Conservation (phyloP, 2,113 vertebrate species). For the Jacana jacana region DNA sequence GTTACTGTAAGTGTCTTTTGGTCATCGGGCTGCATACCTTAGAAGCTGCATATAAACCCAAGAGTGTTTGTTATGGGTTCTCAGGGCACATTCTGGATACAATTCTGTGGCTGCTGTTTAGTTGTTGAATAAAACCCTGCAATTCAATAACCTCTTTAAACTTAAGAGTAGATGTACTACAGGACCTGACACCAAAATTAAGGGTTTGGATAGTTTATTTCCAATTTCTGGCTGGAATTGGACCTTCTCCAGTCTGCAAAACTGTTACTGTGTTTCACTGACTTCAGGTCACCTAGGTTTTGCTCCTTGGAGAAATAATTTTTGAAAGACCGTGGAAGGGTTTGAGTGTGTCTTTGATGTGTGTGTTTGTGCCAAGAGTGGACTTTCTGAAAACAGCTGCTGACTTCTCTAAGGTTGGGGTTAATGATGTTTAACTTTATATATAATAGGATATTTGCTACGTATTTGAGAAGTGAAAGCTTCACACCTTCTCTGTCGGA, state of each 20-base stretch:
- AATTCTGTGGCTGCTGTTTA: not conserved
- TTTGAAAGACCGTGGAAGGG: not conserved
- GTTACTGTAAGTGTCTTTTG: constrained; percentile 77
- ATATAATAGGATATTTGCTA: not conserved
- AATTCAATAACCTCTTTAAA: not conserved
- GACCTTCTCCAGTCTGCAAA: not conserved
- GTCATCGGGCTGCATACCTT: too few relatives aligned
- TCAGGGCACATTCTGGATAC: not conserved
- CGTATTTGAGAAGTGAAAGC: accelerated
- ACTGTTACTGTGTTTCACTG: not conserved
- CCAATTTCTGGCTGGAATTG: not conserved
- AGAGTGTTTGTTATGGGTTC: accelerated
- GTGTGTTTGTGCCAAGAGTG: not conserved
- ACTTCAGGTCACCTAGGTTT: not conserved
- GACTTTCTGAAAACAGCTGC: not conserved
- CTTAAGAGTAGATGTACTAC: not conserved
- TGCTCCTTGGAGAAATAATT: not conserved
- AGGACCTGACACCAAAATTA: not conserved
- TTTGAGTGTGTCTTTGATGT: not conserved
- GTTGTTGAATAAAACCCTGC: not conserved
- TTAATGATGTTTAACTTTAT: not conserved
- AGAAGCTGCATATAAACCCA: accelerated
- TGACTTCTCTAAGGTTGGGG: not conserved
- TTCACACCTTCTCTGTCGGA: not conserved
- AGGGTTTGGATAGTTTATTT: not conserved